Base-by-base conservation (phyloP, 2,113 vertebrate genomes). In the Cavia porcellus region DNA sequence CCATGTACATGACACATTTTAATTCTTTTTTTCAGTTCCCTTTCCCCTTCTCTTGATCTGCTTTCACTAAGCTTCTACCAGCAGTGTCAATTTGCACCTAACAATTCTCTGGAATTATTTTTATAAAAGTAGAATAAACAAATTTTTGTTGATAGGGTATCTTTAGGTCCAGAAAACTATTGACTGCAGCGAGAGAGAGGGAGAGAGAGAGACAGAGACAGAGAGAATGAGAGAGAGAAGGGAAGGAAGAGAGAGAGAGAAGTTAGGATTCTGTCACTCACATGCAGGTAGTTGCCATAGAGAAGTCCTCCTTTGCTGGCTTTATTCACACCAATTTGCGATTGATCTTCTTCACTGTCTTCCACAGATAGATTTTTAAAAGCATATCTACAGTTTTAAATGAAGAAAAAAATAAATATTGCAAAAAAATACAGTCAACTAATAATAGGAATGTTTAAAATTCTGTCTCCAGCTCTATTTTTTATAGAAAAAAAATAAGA, bases 261-360 rank as follows among this genome's bases (percentile, higher is more conserved):
- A 82, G 1, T 13, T 7, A 81, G 8, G 93, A 68, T 35, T 20
- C 4, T 92, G 38, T 3, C 70, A 97, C 98, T 97, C 98, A 99
- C 99, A 97, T 99, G 99, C 52, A 99, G 97, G 86, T 99, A 99
- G 89, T 99, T 99, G 64, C 99, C 99, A 35, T 99, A 99, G 93
- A 99, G 97, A 74, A 99, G 98, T 11, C 99, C 99, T 95, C 99
- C 99, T 98, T 98, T 99, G 94, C 98, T 99, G 98, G 99, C 99
- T 97, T 98, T 99, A 97, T 99, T 99, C 85, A 98, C 96, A 11
- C 99, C 99, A 15, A 96, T 98, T 97, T 99, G 99, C 55, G 99
- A 98, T 61, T 97, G 98, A 68, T 99, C 99, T 1, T 98, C 98
- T 1, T 98, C 98, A n/a, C 86, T 97, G 22, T 97, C 95, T n/a